Base-by-base conservation (phyloP, 2,797 vertebrate species). In the Hydrolagus colliei region DNA sequence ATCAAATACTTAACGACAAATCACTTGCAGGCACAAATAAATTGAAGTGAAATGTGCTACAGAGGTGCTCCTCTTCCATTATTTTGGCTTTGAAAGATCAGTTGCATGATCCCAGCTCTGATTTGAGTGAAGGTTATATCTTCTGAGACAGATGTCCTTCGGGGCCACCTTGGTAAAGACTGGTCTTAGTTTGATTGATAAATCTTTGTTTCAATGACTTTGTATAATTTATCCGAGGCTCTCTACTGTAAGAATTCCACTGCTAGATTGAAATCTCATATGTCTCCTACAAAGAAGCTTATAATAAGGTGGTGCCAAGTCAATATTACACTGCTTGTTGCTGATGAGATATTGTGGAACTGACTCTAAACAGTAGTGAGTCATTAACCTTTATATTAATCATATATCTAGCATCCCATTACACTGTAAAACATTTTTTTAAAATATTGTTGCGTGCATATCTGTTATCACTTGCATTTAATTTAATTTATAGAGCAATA, bases 111-210 rank as follows among this genome's bases (percentile, higher is more conserved):
- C 65, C 16, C 4, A 71, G 79, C 65, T 35, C 41, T 41, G 65
- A 68, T 80, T 32, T 67, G 27, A 82, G 16, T 20, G 65, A 41
- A 82, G n/a, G 79, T 61, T 71, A 18, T 20, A 52, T 71, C 79
- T 20, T 52, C 16, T n/a, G 65, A 63, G 32, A 68, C 20, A 6
- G 27, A 41, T 68, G 32, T 84, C 32, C 32, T 71, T 67, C 20
- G 16, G 32, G 63, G 20, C 65, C 14, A 35, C 65, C 65, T 71
- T 71, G 32, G 32, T 68, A 35, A 20, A 84, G 35, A 68, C 63
- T 84, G 18, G 16, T 27, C 65, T 84, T 71, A 68, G 67, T 84
- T 84, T 84, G 79, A 71, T 84, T 71, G 65, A 71, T 84, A 52
- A 18, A 16, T 84, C 35, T 16, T 7, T 18, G 9, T 82, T 82